Evolutionary conservation across 1,140 invertebrate species (phyloP).

Genomic region (Chironomus tepperi): DNA sequence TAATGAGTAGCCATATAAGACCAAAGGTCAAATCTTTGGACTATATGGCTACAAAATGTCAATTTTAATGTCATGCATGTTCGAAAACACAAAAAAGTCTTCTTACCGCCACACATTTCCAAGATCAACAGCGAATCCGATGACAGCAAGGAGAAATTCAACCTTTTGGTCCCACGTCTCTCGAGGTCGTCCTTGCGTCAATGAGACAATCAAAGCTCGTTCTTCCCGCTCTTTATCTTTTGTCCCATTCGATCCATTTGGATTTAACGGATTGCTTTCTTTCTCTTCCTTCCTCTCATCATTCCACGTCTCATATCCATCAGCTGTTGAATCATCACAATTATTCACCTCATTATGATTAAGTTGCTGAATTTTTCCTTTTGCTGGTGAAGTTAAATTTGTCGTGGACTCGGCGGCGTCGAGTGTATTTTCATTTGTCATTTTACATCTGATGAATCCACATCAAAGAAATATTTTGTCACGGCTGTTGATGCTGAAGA

Average conservation of each 20-base stretch:
- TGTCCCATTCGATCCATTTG: constrained; percentile 1
- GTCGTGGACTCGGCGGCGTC: constrained; percentile 18
- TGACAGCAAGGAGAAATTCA: constrained; percentile 78
- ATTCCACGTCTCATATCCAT: constrained; percentile 12
- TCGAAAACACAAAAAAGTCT: too few species aligned
- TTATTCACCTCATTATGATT: neutral
- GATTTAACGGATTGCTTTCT: constrained; percentile 25
- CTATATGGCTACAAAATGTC: too few species aligned
- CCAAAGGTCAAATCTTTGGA: too few species aligned
- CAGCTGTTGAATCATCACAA: neutral
- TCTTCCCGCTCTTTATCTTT: constrained; percentile 28
- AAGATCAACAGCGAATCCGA: constrained; percentile 79
- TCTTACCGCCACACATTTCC: constrained; percentile 62
- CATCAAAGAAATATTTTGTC: neutral
- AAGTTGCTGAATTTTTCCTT: neutral
- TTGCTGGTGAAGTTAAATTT: constrained; percentile 4
- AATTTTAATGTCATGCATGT: too few species aligned
- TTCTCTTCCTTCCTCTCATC: constrained; percentile 14
- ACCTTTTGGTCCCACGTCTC: constrained; percentile 78
- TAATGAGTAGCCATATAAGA: too few species aligned
- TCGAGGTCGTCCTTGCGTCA: constrained; percentile 50
- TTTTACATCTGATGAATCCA: constrained; percentile 2
- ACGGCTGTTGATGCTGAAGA: too few species aligned
- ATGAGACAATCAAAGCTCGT: constrained; percentile 50
- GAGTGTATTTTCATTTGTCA: constrained; percentile 19